phyloP scores from a whole-genome alignment of 2,797 vertebrate genomes.

The Spea hammondii region DNA sequence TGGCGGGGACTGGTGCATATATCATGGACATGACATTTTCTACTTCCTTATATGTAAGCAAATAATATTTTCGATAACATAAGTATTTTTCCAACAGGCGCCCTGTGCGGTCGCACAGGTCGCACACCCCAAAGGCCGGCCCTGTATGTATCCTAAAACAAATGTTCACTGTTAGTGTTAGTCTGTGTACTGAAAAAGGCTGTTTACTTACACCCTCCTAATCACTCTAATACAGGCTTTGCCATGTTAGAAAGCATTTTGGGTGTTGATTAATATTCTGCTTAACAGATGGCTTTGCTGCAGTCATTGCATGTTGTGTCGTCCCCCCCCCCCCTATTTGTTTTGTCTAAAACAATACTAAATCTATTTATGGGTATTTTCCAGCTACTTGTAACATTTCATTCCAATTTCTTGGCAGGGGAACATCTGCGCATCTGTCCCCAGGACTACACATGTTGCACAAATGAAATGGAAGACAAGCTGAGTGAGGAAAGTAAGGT shows the following conservation, averaged over 20 bases:
- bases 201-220: not conserved
- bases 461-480: conserved; percentile 90
- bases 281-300: conserved; percentile 10
- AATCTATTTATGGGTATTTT: conserved; percentile 10
- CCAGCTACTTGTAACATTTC: conserved; percentile 9
- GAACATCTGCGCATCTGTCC: conserved; percentile 87
- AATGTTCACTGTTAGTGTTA: no score
- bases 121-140: no score
- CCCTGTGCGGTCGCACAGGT: no score
- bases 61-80: no score
- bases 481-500: conserved; percentile 88
- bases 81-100: no score
- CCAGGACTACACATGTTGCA: conserved; percentile 92
- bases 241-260: not conserved
- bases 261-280: not conserved
- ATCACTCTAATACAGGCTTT: not conserved
- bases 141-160: no score
- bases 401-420: conserved; percentile 71
- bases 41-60: no score
- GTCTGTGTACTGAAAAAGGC: not conserved
- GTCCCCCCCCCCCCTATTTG: no score
- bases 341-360: not conserved
- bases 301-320: not conserved
- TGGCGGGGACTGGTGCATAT: no score
- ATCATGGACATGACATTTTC: no score